These are phyloP conservation scores for Paraplagusia blochii DNA, from an alignment of 2,113 vertebrate genomes.

Conservation along the genomic window DNA sequence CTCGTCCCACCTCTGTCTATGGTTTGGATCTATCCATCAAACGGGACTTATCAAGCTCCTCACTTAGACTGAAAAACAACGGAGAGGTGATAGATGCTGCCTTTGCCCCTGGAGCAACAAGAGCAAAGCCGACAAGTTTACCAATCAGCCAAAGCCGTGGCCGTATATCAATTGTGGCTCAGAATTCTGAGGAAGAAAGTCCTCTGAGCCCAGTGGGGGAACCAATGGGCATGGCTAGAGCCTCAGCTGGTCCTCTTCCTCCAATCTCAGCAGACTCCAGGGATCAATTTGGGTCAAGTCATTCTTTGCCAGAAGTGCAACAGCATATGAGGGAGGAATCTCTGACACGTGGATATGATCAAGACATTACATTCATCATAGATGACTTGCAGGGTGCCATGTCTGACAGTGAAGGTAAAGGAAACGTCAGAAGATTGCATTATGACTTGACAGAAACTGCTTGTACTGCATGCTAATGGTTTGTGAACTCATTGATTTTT, in stretches of 20 bases:
- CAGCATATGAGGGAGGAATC: constrained; percentile 99
- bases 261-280: constrained; percentile 97
- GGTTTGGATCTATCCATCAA: constrained; percentile 96
- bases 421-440: constrained; percentile 79
- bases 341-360: constrained; percentile 91
- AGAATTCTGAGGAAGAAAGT: constrained; percentile 98
- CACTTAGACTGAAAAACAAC: constrained; percentile 90
- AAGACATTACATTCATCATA: constrained; percentile 98
- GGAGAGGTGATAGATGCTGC: constrained; percentile 89
- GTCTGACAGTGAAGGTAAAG: constrained; percentile 99
- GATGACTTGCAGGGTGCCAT: constrained; percentile 99
- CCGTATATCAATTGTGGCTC: constrained; percentile 94
- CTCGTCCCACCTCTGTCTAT: constrained; percentile 94
- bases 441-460: constrained; percentile 78
- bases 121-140: constrained; percentile 94
- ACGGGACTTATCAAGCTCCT: constrained; percentile 93
- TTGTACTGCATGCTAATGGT: constrained; percentile 85
- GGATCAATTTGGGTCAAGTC: constrained; percentile 98
- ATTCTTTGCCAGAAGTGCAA: constrained; percentile 97
- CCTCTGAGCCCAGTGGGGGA: constrained; percentile 97
- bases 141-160: constrained; percentile 97
- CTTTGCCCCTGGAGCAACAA: constrained; percentile 83
- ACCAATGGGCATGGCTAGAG: constrained; percentile 99
- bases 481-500: constrained; percentile 67
- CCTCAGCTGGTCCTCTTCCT: constrained; percentile 94